Evolutionary conservation across 2,797 vertebrate species (phyloP), one percentile per base, ranked within the genome.

Genomic region (Vireo griseus): DNA sequence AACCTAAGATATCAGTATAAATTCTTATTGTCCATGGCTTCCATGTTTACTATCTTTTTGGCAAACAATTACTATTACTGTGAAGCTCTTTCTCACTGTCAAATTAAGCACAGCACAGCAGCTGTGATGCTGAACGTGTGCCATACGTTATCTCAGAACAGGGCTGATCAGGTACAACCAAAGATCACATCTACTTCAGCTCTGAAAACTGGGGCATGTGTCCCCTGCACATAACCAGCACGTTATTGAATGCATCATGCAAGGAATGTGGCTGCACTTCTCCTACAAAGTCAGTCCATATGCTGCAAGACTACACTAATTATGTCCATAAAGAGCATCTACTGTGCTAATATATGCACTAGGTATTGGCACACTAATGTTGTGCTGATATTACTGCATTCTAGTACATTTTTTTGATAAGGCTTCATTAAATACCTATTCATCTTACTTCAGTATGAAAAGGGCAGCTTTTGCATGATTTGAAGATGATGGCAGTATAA

Each of bases 391-490:
- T 39, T 75, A 86, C 47, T 58, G 11, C 37, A 59, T 61, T 90
- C 44, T 66, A 51, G 26, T 63, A 57, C 11, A 9, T 26, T 79
- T 78, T 86, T 67, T 80, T 61, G 1, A 31, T 54, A 78, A 66
- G 47, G 16, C 40, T 58, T 73, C 75, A 51, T 92, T 85, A 91
- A 94, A 91, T 66, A 89, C n/a, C 25, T 63, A 66, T 42, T 92
- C 90, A 77, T 71, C 61, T 63, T 50, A 59, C 61, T 83, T 77
- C 35, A 58, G 18, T 20, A 84, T 55, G 73, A 75, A 92, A 95
- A 92, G 58, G 47, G 69, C 69, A 91, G 65, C 15, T 89, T 89
- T 76, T 78, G 44, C 48, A 61, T 75, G 61, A 85, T 94, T 84
- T 77, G 69, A 90, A 75, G 75, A 47, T 57, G 65, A 82, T 51